Evolutionary conservation across 2,888 invertebrate species (phyloP).

Genomic region (Ophion ventricosus): DNA sequence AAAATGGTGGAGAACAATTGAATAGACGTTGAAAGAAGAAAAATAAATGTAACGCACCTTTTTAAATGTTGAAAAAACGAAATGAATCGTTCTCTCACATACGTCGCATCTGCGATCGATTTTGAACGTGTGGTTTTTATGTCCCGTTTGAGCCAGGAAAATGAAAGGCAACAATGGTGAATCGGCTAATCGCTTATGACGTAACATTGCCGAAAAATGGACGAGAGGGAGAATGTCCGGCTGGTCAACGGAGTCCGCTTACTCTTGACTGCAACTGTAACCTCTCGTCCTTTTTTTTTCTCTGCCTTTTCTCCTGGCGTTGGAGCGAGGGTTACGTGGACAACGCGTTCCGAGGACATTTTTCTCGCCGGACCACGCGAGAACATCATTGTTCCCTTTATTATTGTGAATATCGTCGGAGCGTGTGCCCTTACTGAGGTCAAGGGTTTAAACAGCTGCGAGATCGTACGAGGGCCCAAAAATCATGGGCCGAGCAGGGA

Average conservation of each 20-base stretch:
- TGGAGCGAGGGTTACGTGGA: conserved; percentile 42
- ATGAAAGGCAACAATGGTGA: conserved; percentile 49
- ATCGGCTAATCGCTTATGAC: conserved; percentile 61
- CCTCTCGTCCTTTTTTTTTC: conserved; percentile 42
- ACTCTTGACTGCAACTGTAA: conserved; percentile 52
- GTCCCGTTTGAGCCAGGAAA: conserved; percentile 16
- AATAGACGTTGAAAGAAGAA: not conserved
- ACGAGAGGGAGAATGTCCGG: conserved; percentile 25
- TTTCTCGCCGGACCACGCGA: conserved; percentile 54
- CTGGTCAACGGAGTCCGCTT: conserved; percentile 50
- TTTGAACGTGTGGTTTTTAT: conserved; percentile 52
- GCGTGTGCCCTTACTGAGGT: conserved; percentile 71
- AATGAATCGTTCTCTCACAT: conserved; percentile 13
- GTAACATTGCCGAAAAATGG: conserved; percentile 32
- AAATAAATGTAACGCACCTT: conserved; percentile 6
- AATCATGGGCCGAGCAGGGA: conserved; percentile 26
- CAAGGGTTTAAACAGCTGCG: conserved; percentile 79
- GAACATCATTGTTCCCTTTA: conserved; percentile 53
- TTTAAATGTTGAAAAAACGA: conserved; percentile 10
- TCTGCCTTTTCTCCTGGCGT: conserved; percentile 36
- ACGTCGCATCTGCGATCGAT: conserved; percentile 50
- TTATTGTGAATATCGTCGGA: conserved; percentile 66
- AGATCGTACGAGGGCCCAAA: conserved; percentile 41
- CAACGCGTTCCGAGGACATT: conserved; percentile 45
- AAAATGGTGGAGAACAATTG: not conserved